Evolutionary conservation across 2,797 vertebrate genomes (phyloP), one percentile per base, ranked within the genome.

Genomic region (Apogon hyalosoma): DNA sequence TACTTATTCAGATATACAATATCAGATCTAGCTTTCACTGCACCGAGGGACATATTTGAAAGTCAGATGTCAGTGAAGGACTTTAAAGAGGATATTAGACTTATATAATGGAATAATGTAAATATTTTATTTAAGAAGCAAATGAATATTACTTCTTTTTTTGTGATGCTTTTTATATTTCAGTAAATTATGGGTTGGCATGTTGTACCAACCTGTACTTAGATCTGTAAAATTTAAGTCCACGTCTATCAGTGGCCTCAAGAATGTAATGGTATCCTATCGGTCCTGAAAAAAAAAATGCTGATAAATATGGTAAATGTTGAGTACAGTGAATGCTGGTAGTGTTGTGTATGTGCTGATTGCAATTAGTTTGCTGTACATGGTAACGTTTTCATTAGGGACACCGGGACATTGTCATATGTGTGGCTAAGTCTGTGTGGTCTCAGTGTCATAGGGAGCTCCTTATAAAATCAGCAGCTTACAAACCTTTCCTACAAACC

Each of bases 1-100:
- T 63, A 62, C 21, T 77, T 62, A 79, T 64, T 67, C 31, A 61
- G 49, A 77, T 67, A 49, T 48, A 52, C 38, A 54, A 24, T 57
- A 42, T 73, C 58, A 48, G 53, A 63, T 74, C 5, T 36, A 36
- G 62, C 60, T 49, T 41, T 2, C 19, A 24, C 19, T 75, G 28
- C 51, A 63, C 7, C 16, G 60, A 42, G 2, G 2, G 8, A 49
- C 6, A 53, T 51, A 47, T 66, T 43, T 47, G 24, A 63, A 61
- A 51, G 55, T 39, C 19, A 47, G 8, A 64, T 62, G 57, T 75
- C 52, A 73, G 38, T 31, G 21, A 13, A 38, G 56, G 7, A 36
- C 16, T 47, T 65, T 36, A 41, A 11, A 24, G 33, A 15, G 41
- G 24, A 53, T 24, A 45, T 39, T 7, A 51, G 3, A 50, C 36